Base-by-base conservation (phyloP, 2,113 vertebrate genomes). In the Centropristis striata region DNA sequence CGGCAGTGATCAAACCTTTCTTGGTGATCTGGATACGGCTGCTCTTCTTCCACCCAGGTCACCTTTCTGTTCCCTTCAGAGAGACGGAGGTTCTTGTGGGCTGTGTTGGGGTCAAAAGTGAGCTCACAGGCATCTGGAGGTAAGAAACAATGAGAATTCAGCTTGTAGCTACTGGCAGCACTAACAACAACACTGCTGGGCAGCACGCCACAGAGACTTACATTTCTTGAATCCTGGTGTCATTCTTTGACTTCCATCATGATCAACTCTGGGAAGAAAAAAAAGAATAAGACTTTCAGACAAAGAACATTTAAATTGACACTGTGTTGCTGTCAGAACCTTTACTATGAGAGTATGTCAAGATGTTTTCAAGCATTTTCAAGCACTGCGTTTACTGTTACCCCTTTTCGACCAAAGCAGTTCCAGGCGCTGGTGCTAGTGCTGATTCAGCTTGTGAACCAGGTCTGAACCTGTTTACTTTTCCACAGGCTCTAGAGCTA, bases 221-320 rank as follows among this genome's bases (percentile, higher is more conserved):
- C 93, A 92, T 88, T 93, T 94, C 58, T 79, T 86, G 2, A 92
- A 50, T 32, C 90, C 88, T 37, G 64, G 66, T 70, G 41, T 86
- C 67, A 89, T 73, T 15, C 86, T 46, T 13, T 74, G 55, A 32
- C 9, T 53, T 61, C 92, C 87, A 59, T 36, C n/a, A 0, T 81
- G 32, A 1, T 86, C 76, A 37, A 81, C 0, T 18, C 93, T 94
- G 71, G 27, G 8, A 65, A 87, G 54, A 74, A 55, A 72, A 10
- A 46, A 5, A 0, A 36, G 28, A 4, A 28, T 32, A 32, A 32
- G 6, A 32, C 4, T 32, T 32, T 68, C 37, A 53, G 44, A 50
- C 13, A 39, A 23, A 63, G 37, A 25, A 46, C 2, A n/a, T 8
- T 27, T 61, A 36, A 41, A 36, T 18, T 5, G 12, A 76, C 2